phyloP scores from a whole-genome alignment of 2,113 vertebrate species.

The Notiomystis cincta region DNA sequence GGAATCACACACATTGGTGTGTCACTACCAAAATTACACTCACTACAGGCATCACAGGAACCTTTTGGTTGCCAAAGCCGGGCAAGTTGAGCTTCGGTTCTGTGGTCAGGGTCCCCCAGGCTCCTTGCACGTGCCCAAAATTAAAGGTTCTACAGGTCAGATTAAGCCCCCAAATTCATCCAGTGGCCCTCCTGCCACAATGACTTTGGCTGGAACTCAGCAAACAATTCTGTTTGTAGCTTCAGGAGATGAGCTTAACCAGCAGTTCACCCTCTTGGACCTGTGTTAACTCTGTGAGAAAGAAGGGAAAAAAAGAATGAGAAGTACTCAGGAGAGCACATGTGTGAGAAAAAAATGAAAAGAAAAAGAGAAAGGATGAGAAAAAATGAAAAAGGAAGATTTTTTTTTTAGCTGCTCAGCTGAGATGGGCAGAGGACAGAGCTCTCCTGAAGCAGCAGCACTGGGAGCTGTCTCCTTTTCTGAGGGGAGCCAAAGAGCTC shows the following conservation, averaged over 20 bases:
- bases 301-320: too few species aligned
- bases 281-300: neutral
- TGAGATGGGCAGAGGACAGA: neutral
- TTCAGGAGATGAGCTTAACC: neutral
- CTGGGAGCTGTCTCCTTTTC: neutral
- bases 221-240: neutral
- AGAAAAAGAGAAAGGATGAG: too few species aligned
- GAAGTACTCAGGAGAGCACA: too few species aligned
- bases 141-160: neutral
- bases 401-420: neutral
- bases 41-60: neutral
- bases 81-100: neutral
- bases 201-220: neutral
- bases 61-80: neutral
- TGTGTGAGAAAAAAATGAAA: too few species aligned
- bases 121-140: neutral
- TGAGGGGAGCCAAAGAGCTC: neutral
- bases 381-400: neutral
- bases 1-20: accelerated
- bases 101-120: neutral
- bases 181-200: neutral
- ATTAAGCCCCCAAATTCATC: neutral
- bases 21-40: neutral
- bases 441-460: neutral
- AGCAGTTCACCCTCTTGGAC: neutral